Evolutionary conservation across 1,140 invertebrate genomes (phyloP).

Genomic region (Drosophila paulistorum): DNA sequence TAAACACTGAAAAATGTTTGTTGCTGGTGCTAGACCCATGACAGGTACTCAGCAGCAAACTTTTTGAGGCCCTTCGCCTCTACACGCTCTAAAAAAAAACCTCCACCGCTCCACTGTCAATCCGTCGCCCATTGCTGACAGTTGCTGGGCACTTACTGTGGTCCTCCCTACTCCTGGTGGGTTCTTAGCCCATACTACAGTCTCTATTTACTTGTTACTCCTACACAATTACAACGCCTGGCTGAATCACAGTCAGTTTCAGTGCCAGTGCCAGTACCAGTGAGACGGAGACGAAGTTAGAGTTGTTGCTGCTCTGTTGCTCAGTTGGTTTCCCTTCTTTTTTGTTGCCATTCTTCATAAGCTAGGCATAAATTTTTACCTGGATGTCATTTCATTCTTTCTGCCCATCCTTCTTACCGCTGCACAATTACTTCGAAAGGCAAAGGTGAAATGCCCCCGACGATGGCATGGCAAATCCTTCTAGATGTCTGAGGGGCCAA

Average conservation of each 20-base stretch:
- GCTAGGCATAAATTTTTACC: slow-evolving; percentile 9
- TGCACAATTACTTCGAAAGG: slow-evolving; percentile 1
- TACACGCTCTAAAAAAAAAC: slow-evolving; percentile 16
- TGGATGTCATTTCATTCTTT: slow-evolving; percentile 11
- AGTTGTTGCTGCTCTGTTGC: slow-evolving; percentile 16
- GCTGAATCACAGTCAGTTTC: slow-evolving; percentile 25
- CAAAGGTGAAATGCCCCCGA: neutral
- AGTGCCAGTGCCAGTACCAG: neutral
- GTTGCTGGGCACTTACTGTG: slow-evolving; percentile 22
- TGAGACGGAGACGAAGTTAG: neutral
- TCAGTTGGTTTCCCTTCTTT: slow-evolving; percentile 27
- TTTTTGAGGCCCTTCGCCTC: slow-evolving; percentile 37
- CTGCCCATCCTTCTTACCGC: neutral
- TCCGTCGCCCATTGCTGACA: slow-evolving; percentile 56
- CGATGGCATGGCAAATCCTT: neutral
- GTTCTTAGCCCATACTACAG: neutral
- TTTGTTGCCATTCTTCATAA: neutral
- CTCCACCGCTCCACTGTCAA: slow-evolving; percentile 12
- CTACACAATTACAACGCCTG: slow-evolving; percentile 69
- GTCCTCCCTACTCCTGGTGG: neutral
- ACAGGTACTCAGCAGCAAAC: slow-evolving; percentile 55
- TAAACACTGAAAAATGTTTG: slow-evolving; percentile 47
- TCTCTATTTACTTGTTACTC: slow-evolving; percentile 35
- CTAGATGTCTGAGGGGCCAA: neutral
- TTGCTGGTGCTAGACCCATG: slow-evolving; percentile 32